Conservation (phyloP, 30 jellyfish, hydroid and myxozoan genomes). For the Aurelia aurita region DNA sequence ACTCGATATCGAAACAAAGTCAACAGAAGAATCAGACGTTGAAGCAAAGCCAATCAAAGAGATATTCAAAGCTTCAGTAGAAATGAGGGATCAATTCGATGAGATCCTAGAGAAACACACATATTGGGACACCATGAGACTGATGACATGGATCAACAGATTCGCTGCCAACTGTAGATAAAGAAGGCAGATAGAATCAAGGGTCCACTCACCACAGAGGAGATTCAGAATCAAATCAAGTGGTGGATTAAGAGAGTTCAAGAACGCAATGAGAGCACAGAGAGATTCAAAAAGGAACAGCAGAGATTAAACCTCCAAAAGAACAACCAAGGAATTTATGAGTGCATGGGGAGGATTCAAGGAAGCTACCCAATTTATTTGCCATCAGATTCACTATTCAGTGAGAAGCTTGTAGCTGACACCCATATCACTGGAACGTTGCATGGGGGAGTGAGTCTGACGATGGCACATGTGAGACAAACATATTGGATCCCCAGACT, state of each 20-base stretch:
- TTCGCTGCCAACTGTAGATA: slow-evolving; percentile 35
- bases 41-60: slow-evolving; percentile 55
- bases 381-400: slow-evolving; percentile 5
- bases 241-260: slow-evolving; percentile 43
- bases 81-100: background rate
- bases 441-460: slow-evolving; percentile 19
- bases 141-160: slow-evolving; percentile 54
- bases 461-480: slow-evolving; percentile 25
- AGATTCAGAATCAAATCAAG: slow-evolving; percentile 6
- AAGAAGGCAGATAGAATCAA: slow-evolving; percentile 10
- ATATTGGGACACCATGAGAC: slow-evolving; percentile 32
- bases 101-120: slow-evolving; percentile 9
- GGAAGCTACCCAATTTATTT: slow-evolving; percentile 55
- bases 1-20: slow-evolving; percentile 31
- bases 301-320: slow-evolving; percentile 21
- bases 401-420: slow-evolving; percentile 11
- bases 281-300: slow-evolving; percentile 34
- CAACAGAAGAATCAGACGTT: slow-evolving; percentile 40
- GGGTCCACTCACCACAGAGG: slow-evolving; percentile 75
- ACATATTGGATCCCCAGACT: slow-evolving; percentile 50
- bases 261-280: background rate
- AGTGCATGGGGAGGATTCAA: slow-evolving; percentile 36
- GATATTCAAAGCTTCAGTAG: slow-evolving; percentile 9
- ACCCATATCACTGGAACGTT: slow-evolving; percentile 1
- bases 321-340: slow-evolving; percentile 10